phyloP scores from a whole-genome alignment of 2,113 vertebrate genomes.

The Cnemophilus loriae region DNA sequence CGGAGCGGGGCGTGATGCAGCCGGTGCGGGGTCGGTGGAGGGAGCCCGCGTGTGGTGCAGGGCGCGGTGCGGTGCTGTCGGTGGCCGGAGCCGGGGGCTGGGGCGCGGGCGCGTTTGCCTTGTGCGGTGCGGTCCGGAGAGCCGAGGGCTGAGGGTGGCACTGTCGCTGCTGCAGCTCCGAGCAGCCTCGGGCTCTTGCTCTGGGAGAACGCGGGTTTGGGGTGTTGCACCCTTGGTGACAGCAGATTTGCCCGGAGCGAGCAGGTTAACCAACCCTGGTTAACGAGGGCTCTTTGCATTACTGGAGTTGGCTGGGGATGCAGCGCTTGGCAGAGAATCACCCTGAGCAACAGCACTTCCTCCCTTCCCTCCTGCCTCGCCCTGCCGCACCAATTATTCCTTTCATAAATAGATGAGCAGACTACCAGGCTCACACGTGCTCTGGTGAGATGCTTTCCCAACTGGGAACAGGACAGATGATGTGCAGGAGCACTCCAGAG shows the following conservation, averaged over 20 bases:
- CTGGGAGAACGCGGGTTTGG: fast-evolving
- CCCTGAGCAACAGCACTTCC: fast-evolving
- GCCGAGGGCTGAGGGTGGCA: fast-evolving
- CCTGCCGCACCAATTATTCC: neutral
- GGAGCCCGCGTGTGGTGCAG: neutral
- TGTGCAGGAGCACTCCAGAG: neutral
- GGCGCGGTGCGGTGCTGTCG: neutral
- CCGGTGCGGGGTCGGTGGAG: neutral
- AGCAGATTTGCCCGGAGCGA: fast-evolving
- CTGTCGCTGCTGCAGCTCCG: neutral
- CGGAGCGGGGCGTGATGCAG: neutral
- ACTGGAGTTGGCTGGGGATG: neutral
- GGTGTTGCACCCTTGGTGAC: fast-evolving
- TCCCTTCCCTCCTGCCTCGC: neutral
- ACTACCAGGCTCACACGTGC: fast-evolving
- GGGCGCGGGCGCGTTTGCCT: fast-evolving
- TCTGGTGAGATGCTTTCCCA: neutral
- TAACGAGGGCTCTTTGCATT: fast-evolving
- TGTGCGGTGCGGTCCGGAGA: fast-evolving
- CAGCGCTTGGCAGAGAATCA: neutral
- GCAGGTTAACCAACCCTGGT: fast-evolving
- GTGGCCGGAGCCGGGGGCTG: neutral
- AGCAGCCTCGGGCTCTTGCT: fast-evolving
- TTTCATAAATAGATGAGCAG: fast-evolving
- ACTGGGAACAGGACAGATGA: fast-evolving